These are phyloP conservation scores for Bothrops alternatus DNA, from an alignment of 2,797 vertebrate species.

Conservation along the genomic window DNA sequence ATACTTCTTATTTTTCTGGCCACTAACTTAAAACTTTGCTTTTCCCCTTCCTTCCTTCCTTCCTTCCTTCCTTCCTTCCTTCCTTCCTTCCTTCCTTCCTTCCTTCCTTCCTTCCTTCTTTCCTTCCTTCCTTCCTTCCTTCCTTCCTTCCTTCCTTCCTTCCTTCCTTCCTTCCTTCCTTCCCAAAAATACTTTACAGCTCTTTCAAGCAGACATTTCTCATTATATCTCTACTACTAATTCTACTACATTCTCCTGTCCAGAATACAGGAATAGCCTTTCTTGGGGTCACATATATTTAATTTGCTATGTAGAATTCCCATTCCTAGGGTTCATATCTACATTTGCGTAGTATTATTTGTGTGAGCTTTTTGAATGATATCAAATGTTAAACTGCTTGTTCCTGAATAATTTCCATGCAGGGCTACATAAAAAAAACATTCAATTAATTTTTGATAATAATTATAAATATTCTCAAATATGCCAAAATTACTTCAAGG, in stretches of 20 bases:
- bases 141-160: too few species aligned
- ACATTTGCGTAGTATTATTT: not conserved
- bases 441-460: not conserved
- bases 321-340: not conserved
- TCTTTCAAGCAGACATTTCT: conserved; percentile 2
- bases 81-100: not conserved
- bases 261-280: not conserved
- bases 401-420: not conserved
- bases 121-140: too few species aligned
- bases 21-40: not conserved
- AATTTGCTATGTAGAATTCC: not conserved
- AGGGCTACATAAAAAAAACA: not conserved
- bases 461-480: not conserved
- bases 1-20: not conserved
- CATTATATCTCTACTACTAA: conserved; percentile 10
- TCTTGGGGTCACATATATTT: not conserved
- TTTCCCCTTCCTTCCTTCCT: not conserved
- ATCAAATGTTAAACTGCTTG: not conserved
- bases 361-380: not conserved
- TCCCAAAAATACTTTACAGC: not conserved
- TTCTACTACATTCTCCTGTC: not conserved
- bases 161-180: too few species aligned
- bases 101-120: not conserved
- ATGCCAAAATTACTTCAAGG: not conserved
- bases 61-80: not conserved